These are phyloP conservation scores for Metallyticus violacea DNA, from an alignment of 2,888 invertebrate species.

Conservation along the genomic window DNA sequence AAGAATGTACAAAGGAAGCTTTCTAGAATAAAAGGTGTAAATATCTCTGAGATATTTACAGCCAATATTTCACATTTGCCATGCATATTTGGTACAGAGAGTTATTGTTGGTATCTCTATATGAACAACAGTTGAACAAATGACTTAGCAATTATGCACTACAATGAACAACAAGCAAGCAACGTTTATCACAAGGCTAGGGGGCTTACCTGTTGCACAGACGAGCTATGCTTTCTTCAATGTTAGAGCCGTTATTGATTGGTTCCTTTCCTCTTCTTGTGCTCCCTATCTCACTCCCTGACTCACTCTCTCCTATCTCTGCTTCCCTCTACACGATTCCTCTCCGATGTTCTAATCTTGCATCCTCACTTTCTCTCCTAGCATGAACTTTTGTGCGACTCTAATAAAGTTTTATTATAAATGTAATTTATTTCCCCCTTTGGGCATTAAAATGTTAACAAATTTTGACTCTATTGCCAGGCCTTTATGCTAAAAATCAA, in stretches of 20 bases:
- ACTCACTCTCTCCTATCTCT: neutral
- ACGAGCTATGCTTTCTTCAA: neutral
- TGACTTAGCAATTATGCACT: neutral
- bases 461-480: neutral
- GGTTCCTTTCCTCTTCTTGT: neutral
- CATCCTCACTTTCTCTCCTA: neutral
- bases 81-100: no score
- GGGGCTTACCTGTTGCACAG: neutral
- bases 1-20: no score
- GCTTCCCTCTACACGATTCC: neutral
- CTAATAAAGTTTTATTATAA: neutral
- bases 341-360: neutral
- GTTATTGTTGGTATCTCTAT: no score
- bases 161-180: neutral
- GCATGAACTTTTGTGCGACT: no score
- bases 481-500: neutral
- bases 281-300: neutral
- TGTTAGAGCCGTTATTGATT: constrained; percentile 4
- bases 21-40: no score
- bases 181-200: neutral
- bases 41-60: no score
- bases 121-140: no score
- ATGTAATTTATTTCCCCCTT: neutral
- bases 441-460: no score
- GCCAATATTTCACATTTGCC: no score